Evolutionary conservation across 2,888 invertebrate genomes (phyloP), one percentile per base, ranked within the genome.

Genomic region (Macaria notata): DNA sequence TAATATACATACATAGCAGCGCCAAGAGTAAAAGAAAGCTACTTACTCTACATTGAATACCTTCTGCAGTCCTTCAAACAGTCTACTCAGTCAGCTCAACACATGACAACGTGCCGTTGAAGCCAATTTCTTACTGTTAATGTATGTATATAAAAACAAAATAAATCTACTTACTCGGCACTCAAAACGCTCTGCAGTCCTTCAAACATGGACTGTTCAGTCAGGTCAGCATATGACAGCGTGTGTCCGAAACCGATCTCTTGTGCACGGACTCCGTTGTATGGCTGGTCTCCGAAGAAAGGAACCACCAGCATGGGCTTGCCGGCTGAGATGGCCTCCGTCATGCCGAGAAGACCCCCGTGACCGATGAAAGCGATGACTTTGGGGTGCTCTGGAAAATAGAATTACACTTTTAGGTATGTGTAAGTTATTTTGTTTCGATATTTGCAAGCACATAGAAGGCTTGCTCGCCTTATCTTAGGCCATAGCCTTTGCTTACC

Each of bases 241-340:
- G 89, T 78, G 57, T 86, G 85, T 0, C 92, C 94, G 3, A 92
- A 84, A 4, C 93, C 94, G 1, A 83, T 85, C 3, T 84, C 84
- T 52, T 86, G 80, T 0, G 93, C 86, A 4, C 92, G 88, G 3
- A 86, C 88, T 0, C 92, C 93, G 68, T 94, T 94, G 42, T 86
- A 76, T 8, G 89, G 88, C 78, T 94, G 94, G 77, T 94, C 94
- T 19, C 93, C 94, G 69, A 92, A 94, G 81, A 94, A 93, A 0
- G 94, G 94, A 62, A 94, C 88, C 42, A 93, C 88, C 50, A 94
- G 72, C 80, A 93, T 92, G 4, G 94, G 94, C 53, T 93, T 94
- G 1, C 93, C 94, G 0, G 92, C 92, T 6, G 93, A 89, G 9
- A 94, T 89, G 1, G 93, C 93, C 65, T 94, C 94, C 0, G 92